These are phyloP conservation scores for Liolophura sinensis DNA, from an alignment of 1,140 invertebrate species.

Conservation along the genomic window DNA sequence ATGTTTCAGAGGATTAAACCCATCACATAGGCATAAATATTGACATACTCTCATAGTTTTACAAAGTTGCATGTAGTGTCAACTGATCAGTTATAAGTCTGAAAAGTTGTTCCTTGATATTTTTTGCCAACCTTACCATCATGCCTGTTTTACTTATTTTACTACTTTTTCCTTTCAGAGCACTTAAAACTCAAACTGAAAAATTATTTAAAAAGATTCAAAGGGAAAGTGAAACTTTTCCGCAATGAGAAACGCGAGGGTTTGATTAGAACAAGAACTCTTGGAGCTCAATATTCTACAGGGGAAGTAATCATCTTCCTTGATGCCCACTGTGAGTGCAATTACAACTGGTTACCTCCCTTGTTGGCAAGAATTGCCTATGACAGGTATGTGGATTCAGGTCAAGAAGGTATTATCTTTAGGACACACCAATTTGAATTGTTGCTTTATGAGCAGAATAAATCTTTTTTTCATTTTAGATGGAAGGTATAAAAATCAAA, in stretches of 20 bases:
- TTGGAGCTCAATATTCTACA: conserved; percentile 88
- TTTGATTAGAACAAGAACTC: conserved; percentile 90
- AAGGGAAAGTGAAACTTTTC: conserved; percentile 79
- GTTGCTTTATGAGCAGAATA: too few species aligned
- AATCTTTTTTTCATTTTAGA: too few species aligned
- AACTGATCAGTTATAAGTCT: too few species aligned
- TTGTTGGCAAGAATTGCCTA: conserved; percentile 90
- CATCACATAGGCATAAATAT: background rate
- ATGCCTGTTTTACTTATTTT: background rate
- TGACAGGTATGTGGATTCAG: conserved; percentile 67
- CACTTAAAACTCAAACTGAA: conserved; percentile 87
- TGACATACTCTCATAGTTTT: too few species aligned
- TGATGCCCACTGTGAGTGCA: conserved; percentile 82
- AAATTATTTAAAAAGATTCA: conserved; percentile 83
- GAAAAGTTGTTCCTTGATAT: too few species aligned
- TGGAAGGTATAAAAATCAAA: too few species aligned
- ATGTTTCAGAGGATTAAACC: background rate
- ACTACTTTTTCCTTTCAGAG: conserved; percentile 63
- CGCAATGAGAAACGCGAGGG: conserved; percentile 83
- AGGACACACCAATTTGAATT: too few species aligned
- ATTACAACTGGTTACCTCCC: conserved; percentile 94
- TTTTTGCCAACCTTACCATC: conserved; percentile 5
- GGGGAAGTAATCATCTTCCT: conserved; percentile 98
- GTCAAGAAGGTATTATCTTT: too few species aligned
- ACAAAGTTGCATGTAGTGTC: too few species aligned